These are phyloP conservation scores for Phrixothrix hirtus DNA, from an alignment of 2,888 invertebrate genomes.

Conservation along the genomic window DNA sequence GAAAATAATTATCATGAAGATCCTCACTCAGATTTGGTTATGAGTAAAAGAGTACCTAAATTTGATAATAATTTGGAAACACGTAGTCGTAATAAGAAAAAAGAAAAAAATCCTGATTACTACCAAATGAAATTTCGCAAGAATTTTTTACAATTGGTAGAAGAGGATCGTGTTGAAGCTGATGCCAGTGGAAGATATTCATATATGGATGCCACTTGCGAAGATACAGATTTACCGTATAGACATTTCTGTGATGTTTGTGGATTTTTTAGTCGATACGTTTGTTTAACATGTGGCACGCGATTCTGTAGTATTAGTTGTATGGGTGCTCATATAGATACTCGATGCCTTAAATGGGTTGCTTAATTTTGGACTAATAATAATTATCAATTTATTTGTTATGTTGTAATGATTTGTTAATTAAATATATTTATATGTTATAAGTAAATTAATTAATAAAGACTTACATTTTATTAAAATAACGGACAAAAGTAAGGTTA, in stretches of 20 bases:
- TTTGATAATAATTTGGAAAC: constrained; percentile 89
- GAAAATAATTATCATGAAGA: constrained; percentile 98
- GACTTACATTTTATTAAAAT: too few relatives aligned
- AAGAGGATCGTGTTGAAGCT: constrained; percentile 75
- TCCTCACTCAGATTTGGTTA: constrained; percentile 94
- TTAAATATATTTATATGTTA: too few relatives aligned
- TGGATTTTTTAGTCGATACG: constrained; percentile 91
- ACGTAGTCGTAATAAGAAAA: constrained; percentile 71
- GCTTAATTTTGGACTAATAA: constrained; percentile 65
- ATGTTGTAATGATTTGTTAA: too few relatives aligned
- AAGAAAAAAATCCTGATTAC: constrained; percentile 79
- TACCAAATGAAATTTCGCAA: constrained; percentile 82
- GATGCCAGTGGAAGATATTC: constrained; percentile 73
- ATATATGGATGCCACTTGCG: constrained; percentile 82
- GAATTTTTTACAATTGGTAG: constrained; percentile 69
- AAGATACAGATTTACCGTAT: constrained; percentile 80
- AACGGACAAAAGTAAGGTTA: too few relatives aligned
- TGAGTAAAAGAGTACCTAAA: constrained; percentile 94
- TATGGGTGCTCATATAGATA: constrained; percentile 91
- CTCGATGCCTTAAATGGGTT: constrained; percentile 94
- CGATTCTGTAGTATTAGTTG: constrained; percentile 91
- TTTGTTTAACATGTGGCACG: constrained; percentile 92
- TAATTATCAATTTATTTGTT: too few relatives aligned
- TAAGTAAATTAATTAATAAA: too few relatives aligned
- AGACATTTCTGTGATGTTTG: constrained; percentile 96